Evolutionary conservation across 2,888 invertebrate species (phyloP).

Genomic region (Callyntrura guangdongensis): DNA sequence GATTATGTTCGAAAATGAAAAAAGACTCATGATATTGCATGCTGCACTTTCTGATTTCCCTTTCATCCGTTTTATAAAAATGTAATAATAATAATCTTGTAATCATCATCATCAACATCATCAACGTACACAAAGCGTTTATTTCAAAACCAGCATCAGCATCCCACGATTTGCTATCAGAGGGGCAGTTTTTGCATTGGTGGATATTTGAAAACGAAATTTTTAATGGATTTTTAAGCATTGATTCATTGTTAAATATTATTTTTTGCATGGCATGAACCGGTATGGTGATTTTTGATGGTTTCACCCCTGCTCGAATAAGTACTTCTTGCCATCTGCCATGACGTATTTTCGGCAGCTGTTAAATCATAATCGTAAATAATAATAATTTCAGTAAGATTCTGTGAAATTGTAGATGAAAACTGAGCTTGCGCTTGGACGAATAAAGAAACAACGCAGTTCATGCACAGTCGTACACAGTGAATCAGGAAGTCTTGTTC

Average conservation of each 20-base stretch:
- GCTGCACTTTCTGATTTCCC: constrained; percentile 79
- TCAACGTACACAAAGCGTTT: constrained; percentile 51
- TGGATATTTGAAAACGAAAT: constrained; percentile 55
- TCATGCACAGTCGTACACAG: neutral
- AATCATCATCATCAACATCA: constrained; percentile 61
- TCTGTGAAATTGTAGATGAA: neutral
- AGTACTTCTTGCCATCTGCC: neutral
- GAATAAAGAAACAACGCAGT: neutral
- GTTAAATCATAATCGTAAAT: neutral
- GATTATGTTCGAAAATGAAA: constrained; percentile 63
- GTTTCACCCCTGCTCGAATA: constrained; percentile 55
- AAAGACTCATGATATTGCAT: constrained; percentile 64
- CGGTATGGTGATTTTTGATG: constrained; percentile 41
- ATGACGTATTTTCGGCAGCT: neutral
- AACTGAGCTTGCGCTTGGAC: constrained; percentile 8
- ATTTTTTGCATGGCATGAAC: constrained; percentile 64
- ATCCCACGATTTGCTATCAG: constrained; percentile 50
- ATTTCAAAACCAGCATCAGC: constrained; percentile 27
- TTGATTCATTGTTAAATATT: constrained; percentile 64
- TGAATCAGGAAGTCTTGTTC: constrained; percentile 1
- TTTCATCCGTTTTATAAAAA: constrained; percentile 69
- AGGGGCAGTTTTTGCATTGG: constrained; percentile 31
- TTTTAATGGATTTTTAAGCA: constrained; percentile 69
- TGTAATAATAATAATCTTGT: constrained; percentile 5
- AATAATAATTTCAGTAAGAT: constrained; percentile 53